A percentile compares a stretch with the other conserved stretches of the same genome.
Evolutionary conservation across 2,113 vertebrate species (phyloP).

Genomic region (Elgaria multicarinata): DNA sequence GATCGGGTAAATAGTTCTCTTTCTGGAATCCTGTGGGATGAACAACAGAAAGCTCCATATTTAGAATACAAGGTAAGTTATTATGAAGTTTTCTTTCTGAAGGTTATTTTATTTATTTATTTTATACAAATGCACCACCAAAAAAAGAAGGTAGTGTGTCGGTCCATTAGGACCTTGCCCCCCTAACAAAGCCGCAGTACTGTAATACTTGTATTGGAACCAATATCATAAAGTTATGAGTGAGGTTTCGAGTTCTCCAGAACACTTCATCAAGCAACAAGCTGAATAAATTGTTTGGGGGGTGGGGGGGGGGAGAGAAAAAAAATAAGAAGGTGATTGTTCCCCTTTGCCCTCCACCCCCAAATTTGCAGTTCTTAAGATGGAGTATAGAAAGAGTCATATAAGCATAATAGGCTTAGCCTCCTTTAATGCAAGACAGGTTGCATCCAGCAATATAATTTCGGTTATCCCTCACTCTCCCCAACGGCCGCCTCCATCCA

Average conservation of each 20-base stretch:
- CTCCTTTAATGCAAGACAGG: not conserved
- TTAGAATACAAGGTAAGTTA: constrained; percentile 88
- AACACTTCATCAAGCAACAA: no score
- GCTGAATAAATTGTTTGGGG: not conserved
- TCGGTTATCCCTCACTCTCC: not conserved
- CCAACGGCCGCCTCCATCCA: no score
- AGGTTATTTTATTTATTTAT: not conserved
- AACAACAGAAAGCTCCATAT: constrained; percentile 85
- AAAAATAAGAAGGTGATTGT: not conserved
- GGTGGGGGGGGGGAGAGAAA: not conserved
- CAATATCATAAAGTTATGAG: not conserved
- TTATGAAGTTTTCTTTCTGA: not conserved
- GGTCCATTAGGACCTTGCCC: not conserved
- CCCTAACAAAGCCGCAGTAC: not conserved
- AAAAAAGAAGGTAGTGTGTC: not conserved
- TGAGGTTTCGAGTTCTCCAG: not conserved
- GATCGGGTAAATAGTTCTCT: constrained; percentile 85
- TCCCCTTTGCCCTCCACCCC: no score
- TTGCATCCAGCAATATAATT: not conserved
- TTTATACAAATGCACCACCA: not conserved
- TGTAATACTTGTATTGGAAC: not conserved
- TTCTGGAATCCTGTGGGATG: constrained; percentile 87
- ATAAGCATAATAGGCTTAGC: not conserved
- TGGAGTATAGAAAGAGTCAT: not conserved
- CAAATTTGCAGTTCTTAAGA: not conserved